Percentiles rank a stretch among this genome's conserved stretches.
phyloP scores from a whole-genome alignment of 2,797 vertebrate genomes.

The Jordanella pulchra region DNA sequence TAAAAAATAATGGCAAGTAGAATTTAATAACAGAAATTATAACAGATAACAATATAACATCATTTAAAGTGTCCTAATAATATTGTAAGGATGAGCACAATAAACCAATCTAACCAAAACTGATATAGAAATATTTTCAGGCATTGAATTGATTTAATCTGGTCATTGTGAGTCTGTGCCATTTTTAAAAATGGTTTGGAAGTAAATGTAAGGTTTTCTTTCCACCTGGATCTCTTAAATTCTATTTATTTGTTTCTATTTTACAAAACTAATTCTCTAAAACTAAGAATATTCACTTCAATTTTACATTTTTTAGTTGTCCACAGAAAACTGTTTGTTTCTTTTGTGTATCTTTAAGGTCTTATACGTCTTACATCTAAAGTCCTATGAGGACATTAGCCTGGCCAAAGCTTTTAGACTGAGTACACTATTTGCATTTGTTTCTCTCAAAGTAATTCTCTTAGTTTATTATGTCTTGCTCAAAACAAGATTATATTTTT shows the following conservation, averaged over 20 bases:
- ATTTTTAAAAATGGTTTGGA: neutral
- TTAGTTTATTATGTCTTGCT: conserved; percentile 36
- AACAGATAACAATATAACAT: neutral
- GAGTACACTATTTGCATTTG: conserved; percentile 16
- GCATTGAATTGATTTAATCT: neutral
- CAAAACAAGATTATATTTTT: conserved; percentile 29
- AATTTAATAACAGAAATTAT: too few relatives aligned
- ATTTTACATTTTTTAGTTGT: too few relatives aligned
- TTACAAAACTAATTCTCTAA: too few relatives aligned
- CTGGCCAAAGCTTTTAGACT: conserved; percentile 23
- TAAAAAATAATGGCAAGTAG: neutral
- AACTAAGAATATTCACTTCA: too few relatives aligned
- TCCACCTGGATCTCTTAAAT: neutral
- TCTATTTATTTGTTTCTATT: too few relatives aligned
- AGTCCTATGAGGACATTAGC: conserved; percentile 21
- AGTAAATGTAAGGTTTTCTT: neutral
- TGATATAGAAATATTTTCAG: neutral
- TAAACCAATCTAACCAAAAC: neutral
- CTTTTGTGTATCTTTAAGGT: conserved; percentile 9
- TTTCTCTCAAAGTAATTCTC: conserved; percentile 19
- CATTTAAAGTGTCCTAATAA: neutral
- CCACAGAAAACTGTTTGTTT: neutral
- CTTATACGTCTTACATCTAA: conserved; percentile 20
- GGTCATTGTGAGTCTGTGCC: neutral
- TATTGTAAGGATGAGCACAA: neutral